Evolutionary conservation across 35 echinoderm and acorn worm genomes (phyloP).

Genomic region (Diadema setosum): DNA sequence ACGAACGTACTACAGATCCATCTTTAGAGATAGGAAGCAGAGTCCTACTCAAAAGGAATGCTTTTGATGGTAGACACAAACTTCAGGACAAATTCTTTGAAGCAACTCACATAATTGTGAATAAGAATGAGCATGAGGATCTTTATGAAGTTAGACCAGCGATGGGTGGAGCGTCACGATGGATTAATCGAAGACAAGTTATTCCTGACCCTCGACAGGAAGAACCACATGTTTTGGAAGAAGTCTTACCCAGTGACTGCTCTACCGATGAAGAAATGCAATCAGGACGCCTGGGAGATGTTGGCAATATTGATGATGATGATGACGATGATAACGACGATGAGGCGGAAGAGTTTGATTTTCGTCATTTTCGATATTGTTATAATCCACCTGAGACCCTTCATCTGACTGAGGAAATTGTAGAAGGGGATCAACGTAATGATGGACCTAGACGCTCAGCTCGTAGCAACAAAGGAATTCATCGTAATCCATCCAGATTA

Average conservation of each 20-base stretch:
- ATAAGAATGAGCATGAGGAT: not conserved
- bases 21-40: not conserved
- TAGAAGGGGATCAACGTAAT: no score
- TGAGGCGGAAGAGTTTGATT: no score
- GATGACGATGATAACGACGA: not conserved
- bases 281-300: not conserved
- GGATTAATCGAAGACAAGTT: not conserved
- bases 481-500: no score
- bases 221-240: not conserved
- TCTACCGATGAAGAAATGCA: not conserved
- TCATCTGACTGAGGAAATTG: no score
- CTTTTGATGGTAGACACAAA: not conserved
- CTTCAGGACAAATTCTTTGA: not conserved
- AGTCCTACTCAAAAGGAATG: not conserved
- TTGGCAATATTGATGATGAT: not conserved
- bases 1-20: no score
- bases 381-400: no score
- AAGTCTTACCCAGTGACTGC: not conserved
- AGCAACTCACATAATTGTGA: not conserved
- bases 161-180: not conserved
- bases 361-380: no score
- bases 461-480: no score
- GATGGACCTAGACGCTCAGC: no score
- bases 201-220: constrained; percentile 12
- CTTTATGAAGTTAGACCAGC: not conserved